Evolutionary conservation across 1,140 invertebrate species (phyloP), one percentile per base, ranked within the genome.

Genomic region (Neodiprion virginianus): DNA sequence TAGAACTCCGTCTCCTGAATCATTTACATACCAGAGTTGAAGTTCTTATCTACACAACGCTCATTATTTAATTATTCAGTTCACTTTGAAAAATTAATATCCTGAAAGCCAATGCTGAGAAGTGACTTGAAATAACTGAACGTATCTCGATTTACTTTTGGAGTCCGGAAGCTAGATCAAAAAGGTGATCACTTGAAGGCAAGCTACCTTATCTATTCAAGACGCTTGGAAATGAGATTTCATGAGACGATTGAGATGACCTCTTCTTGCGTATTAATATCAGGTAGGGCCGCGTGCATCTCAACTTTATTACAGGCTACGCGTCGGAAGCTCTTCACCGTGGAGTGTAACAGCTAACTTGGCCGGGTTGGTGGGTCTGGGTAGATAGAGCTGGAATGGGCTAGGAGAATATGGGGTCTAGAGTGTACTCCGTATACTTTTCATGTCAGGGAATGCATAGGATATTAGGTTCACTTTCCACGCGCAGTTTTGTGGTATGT

Each of bases 261-360:
- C 53, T 61, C 53, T 4, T 61, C 53, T 61, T 14, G 11, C 11
- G n/a, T 61, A 61, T 61, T 61, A 61, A 61, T 61, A 61, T 61
- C n/a, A 61, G 53, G 53, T 61, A 8, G 11, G 4, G 53, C 53
- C 53, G 53, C 53, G 53, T 61, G 53, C 53, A 61, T 8, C 53
- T 61, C 53, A 61, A 61, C 53, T 61, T 61, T 61, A 61, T 61
- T 61, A 61, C 53, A 61, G 53, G 11, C 53, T 61, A 61, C 53
- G n/a, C 53, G 53, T 61, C 53, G 53, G 8, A 17, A 61, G 53
- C 53, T 61, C 53, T 61, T 8, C 53, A 61, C 53, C 5, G 53
- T 61, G 53, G 53, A 61, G 53, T 61, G 4, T 61, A 61, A 61
- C 53, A 61, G 53, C 53, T 61, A 61, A 61, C 53, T 61, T 61